phyloP scores from a whole-genome alignment of 1,140 invertebrate genomes.

The Calliopsis andreniformis region DNA sequence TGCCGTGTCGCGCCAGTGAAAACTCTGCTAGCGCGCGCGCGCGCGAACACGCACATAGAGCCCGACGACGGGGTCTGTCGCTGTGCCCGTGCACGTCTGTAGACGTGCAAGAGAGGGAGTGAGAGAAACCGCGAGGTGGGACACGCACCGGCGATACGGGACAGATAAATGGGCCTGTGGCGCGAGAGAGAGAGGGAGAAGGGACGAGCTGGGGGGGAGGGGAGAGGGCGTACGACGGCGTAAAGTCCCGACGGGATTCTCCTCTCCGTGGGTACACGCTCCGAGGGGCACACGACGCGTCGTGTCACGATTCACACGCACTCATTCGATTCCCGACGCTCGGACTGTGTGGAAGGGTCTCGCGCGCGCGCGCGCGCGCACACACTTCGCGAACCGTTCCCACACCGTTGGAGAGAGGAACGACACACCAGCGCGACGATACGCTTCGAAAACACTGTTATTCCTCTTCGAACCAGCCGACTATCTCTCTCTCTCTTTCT shows the following conservation, averaged over 20 bases:
- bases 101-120: too few relatives aligned
- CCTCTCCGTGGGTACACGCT: constrained; percentile 39
- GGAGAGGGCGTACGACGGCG: constrained; percentile 45
- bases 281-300: constrained; percentile 23
- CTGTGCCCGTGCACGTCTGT: too few relatives aligned
- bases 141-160: constrained; percentile 31
- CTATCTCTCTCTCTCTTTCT: too few relatives aligned
- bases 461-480: background rate
- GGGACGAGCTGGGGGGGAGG: background rate
- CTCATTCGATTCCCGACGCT: constrained; percentile 43
- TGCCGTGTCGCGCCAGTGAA: constrained; percentile 54
- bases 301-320: constrained; percentile 50
- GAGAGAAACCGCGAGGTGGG: constrained; percentile 15
- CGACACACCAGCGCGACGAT: background rate
- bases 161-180: constrained; percentile 41
- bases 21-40: constrained; percentile 50
- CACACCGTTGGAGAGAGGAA: background rate
- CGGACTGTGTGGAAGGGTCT: background rate
- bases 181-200: constrained; percentile 23
- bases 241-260: constrained; percentile 37
- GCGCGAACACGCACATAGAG: too few relatives aligned
- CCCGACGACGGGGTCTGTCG: too few relatives aligned
- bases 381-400: constrained; percentile 22
- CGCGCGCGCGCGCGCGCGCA: constrained; percentile 9
- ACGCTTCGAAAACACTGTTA: constrained; percentile 10